These are phyloP conservation scores for Caenorhabditis inopinata DNA, from an alignment of 1,140 invertebrate species.

Conservation along the genomic window DNA sequence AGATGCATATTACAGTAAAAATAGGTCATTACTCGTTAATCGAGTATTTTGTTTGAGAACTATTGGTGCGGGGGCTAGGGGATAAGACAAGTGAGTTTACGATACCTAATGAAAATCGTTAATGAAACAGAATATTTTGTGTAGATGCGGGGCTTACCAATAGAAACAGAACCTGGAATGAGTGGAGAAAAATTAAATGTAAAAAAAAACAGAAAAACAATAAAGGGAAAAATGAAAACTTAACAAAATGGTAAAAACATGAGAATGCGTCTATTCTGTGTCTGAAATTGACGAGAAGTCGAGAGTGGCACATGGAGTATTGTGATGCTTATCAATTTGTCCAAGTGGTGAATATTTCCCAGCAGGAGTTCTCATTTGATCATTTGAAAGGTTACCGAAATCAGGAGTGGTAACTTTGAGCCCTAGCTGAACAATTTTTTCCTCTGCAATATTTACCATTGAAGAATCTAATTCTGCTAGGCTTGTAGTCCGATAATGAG, in stretches of 20 bases:
- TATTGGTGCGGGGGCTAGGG: neutral
- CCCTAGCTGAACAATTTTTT: neutral
- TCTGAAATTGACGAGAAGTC: neutral
- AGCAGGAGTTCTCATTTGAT: neutral
- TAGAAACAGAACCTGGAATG: neutral
- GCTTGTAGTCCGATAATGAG: neutral
- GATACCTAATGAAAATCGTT: too few relatives aligned
- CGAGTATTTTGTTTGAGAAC: neutral
- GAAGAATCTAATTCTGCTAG: neutral
- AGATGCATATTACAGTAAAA: too few relatives aligned
- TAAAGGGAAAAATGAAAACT: neutral
- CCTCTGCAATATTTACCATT: neutral
- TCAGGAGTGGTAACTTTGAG: neutral
- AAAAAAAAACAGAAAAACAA: neutral
- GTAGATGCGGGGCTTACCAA: too few relatives aligned
- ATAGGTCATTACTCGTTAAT: neutral
- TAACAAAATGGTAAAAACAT: neutral
- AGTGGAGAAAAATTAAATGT: neutral
- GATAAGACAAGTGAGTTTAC: conserved; percentile 12
- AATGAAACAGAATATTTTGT: too few relatives aligned
- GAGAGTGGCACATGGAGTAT: neutral
- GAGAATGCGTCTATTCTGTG: neutral
- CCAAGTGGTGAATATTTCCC: neutral
- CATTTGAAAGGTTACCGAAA: neutral
- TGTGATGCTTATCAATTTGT: neutral